These are phyloP conservation scores for Mesoligia furuncula DNA, from an alignment of 2,888 invertebrate genomes.

Conservation along the genomic window DNA sequence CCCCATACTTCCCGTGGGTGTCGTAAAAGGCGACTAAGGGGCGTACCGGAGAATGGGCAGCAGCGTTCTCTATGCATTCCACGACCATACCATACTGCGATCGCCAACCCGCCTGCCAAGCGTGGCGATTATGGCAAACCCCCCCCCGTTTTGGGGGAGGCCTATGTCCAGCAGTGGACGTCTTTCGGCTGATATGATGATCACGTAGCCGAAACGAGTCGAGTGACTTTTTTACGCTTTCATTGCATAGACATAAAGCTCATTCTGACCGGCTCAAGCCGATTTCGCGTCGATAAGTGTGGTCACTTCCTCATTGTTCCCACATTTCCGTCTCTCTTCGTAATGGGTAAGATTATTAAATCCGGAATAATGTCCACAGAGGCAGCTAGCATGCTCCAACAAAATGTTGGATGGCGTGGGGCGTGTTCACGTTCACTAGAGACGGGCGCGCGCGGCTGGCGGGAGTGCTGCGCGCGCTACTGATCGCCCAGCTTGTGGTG, in stretches of 20 bases:
- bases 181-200: too few relatives aligned
- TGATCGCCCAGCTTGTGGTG: conserved; percentile 84
- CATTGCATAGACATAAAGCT: background rate
- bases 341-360: background rate
- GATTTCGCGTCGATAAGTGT: background rate
- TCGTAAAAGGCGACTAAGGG: too few relatives aligned
- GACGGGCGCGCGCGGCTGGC: conserved; percentile 83
- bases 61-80: too few relatives aligned
- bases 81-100: too few relatives aligned
- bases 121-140: too few relatives aligned
- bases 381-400: conserved; percentile 79
- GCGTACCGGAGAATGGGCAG: too few relatives aligned
- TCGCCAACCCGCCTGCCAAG: too few relatives aligned
- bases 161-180: too few relatives aligned
- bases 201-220: background rate
- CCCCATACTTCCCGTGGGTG: too few relatives aligned
- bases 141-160: too few relatives aligned
- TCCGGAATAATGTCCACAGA: conserved; percentile 33
- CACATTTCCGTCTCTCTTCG: background rate
- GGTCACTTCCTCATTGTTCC: background rate
- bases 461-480: conserved; percentile 82
- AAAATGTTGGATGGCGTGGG: conserved; percentile 85
- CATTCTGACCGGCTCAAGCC: too few relatives aligned
- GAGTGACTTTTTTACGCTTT: background rate
- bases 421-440: conserved; percentile 81